Evolutionary conservation across 92 coral and sea anemone species (phyloP).

Genomic region (Palythoa caribaeorum): DNA sequence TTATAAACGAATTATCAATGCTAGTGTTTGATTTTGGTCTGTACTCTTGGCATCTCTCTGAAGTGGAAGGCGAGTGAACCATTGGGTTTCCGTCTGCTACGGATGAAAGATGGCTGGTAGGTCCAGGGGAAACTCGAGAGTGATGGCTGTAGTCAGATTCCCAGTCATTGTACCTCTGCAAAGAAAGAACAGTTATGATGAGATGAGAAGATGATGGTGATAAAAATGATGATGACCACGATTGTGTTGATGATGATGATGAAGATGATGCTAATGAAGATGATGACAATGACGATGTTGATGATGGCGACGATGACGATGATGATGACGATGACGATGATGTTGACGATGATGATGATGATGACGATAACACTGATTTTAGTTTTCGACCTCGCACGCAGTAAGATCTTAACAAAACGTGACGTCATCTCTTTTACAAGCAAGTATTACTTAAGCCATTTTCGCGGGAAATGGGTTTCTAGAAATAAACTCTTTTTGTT

Average conservation of each 20-base stretch:
- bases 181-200: neutral
- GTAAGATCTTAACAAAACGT: neutral
- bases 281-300: neutral
- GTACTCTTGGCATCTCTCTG: conserved; percentile 6
- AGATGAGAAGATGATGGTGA: neutral
- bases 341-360: neutral
- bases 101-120: neutral
- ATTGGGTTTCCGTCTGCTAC: neutral
- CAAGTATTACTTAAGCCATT: neutral
- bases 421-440: neutral
- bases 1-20: neutral
- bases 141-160: neutral
- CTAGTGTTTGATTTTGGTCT: neutral
- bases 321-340: neutral
- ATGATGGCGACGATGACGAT: neutral
- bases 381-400: neutral
- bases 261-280: neutral
- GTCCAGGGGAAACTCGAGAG: neutral
- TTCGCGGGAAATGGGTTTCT: too few relatives aligned
- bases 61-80: neutral
- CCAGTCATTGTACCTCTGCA: neutral
- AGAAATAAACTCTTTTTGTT: too few relatives aligned
- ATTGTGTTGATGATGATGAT: neutral
- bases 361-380: neutral
- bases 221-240: neutral